Conservation (phyloP, 2,797 vertebrate species). For the Mus caroli region DNA sequence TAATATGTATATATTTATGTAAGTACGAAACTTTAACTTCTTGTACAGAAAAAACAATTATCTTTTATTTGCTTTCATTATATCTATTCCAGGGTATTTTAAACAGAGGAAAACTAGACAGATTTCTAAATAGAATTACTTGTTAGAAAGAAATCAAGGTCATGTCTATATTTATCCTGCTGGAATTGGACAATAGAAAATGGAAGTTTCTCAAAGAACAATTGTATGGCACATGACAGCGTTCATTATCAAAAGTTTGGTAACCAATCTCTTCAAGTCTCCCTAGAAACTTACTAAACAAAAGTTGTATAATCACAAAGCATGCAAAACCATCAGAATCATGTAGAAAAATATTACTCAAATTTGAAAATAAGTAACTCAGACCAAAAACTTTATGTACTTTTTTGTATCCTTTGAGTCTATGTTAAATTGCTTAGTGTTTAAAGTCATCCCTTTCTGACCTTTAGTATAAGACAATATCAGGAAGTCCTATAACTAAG, state of each 20-base stretch:
- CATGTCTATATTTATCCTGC: slow-evolving; percentile 18
- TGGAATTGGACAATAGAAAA: not conserved
- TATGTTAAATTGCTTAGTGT: not conserved
- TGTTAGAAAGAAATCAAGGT: slow-evolving; percentile 47
- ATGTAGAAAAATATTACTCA: not conserved
- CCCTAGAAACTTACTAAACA: slow-evolving; percentile 49
- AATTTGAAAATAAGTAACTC: slow-evolving; percentile 13
- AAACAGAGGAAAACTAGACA: slow-evolving; percentile 29
- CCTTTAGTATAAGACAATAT: not conserved
- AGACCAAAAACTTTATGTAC: not conserved
- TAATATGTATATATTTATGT: not conserved
- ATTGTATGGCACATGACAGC: not conserved
- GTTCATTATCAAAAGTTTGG: slow-evolving; percentile 32
- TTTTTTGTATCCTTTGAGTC: slow-evolving; percentile 17
- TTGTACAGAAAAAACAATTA: not conserved
- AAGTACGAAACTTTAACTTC: slow-evolving; percentile 45
- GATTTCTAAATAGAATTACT: slow-evolving; percentile 39
- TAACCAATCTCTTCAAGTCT: not conserved
- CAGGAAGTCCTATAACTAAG: not conserved
- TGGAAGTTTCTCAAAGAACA: slow-evolving; percentile 17
- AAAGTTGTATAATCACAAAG: slow-evolving; percentile 26
- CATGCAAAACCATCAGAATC: slow-evolving; percentile 32
- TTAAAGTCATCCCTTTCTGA: slow-evolving; percentile 2
- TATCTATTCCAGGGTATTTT: slow-evolving; percentile 53
- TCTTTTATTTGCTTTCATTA: not conserved